These are phyloP conservation scores for Pedetes capensis DNA, from an alignment of 2,113 vertebrate genomes.

Conservation along the genomic window DNA sequence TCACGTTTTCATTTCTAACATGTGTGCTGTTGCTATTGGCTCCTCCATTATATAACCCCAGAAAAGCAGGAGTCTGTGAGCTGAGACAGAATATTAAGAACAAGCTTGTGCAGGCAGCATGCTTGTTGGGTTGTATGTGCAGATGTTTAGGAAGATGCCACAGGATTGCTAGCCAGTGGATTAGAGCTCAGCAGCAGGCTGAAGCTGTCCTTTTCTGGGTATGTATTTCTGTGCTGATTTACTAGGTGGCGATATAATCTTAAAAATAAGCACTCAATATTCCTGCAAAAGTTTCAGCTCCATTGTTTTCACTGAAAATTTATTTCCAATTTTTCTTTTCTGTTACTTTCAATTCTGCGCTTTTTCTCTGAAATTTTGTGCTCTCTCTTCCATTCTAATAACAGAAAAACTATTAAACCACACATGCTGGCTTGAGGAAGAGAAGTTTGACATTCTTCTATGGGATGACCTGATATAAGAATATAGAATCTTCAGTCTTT, in stretches of 20 bases:
- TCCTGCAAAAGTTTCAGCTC: background rate
- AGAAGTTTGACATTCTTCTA: background rate
- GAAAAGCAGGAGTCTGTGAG: background rate
- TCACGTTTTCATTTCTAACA: background rate
- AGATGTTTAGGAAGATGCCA: fast-evolving
- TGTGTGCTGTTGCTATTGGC: background rate
- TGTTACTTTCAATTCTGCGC: slow-evolving; percentile 5
- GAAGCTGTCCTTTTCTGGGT: background rate
- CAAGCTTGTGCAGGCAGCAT: background rate
- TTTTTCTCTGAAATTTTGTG: background rate
- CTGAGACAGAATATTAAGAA: background rate
- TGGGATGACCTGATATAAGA: background rate
- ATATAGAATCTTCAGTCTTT: background rate
- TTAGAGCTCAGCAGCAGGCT: background rate
- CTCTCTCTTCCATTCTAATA: background rate
- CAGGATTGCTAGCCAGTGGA: background rate
- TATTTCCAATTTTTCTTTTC: background rate
- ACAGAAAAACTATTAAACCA: slow-evolving; percentile 18
- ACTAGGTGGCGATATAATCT: slow-evolving; percentile 84
- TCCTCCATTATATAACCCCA: background rate
- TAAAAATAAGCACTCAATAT: slow-evolving; percentile 74
- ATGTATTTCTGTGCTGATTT: slow-evolving; percentile 76
- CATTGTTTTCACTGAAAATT: background rate
- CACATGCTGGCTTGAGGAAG: background rate
- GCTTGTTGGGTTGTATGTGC: fast-evolving